These are phyloP conservation scores for Brienomyrus brachyistius DNA, from an alignment of 2,113 vertebrate genomes.

Conservation along the genomic window DNA sequence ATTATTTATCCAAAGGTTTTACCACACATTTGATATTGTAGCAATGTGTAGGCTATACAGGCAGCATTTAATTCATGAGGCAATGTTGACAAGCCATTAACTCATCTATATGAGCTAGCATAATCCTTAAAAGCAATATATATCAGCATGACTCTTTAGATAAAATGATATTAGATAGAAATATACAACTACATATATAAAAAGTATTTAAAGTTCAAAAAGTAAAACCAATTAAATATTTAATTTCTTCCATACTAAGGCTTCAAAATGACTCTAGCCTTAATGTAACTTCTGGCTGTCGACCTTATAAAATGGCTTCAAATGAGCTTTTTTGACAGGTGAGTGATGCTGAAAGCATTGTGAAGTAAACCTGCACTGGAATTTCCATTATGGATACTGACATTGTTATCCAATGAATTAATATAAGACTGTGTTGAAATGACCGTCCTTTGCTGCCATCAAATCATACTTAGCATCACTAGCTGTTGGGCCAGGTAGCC, in stretches of 20 bases:
- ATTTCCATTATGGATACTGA: neutral
- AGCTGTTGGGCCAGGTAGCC: neutral
- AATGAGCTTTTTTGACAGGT: constrained; percentile 18
- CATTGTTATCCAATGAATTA: neutral
- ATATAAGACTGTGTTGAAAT: neutral
- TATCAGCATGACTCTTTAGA: neutral
- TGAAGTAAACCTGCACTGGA: neutral
- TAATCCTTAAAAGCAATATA: neutral
- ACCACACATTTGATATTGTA: neutral
- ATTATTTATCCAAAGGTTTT: neutral
- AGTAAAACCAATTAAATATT: neutral
- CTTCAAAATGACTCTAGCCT: neutral
- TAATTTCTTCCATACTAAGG: neutral
- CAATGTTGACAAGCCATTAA: neutral
- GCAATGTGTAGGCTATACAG: neutral
- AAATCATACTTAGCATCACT: neutral
- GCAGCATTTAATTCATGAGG: neutral
- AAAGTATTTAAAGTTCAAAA: neutral
- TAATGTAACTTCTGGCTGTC: neutral
- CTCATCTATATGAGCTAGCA: neutral
- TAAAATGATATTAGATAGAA: neutral
- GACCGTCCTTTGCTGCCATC: neutral
- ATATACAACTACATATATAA: neutral
- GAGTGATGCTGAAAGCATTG: neutral
- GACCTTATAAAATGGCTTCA: constrained; percentile 5